Percentiles rank a stretch among this genome's conserved stretches.
Evolutionary conservation across 2,797 vertebrate genomes (phyloP).

Genomic region (Mionectes olivaceus): DNA sequence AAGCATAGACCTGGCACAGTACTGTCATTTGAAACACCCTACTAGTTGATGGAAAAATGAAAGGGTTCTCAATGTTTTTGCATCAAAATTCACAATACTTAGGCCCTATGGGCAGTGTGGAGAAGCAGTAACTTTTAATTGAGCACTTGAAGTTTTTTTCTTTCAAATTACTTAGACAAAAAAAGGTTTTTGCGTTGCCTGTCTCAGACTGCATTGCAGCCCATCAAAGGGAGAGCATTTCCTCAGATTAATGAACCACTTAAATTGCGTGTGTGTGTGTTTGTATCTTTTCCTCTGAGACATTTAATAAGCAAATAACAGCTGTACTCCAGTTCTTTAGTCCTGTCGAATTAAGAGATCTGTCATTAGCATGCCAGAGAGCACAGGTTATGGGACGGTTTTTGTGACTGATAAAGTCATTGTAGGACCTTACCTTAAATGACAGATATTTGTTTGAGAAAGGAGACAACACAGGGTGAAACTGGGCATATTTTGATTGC

Average conservation of each 20-base stretch:
- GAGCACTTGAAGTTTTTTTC: not conserved
- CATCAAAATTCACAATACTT: not conserved
- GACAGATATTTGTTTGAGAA: not conserved
- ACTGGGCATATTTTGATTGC: not conserved
- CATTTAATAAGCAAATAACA: slow-evolving; percentile 21
- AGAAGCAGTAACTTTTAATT: not conserved
- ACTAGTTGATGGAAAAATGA: not conserved
- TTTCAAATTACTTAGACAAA: not conserved
- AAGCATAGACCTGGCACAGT: not conserved
- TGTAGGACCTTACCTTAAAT: not conserved
- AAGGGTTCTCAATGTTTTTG: not conserved
- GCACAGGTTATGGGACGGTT: not conserved
- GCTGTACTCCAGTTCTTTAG: not conserved
- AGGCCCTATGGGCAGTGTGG: not conserved
- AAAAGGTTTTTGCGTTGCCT: not conserved
- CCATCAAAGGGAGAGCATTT: not conserved
- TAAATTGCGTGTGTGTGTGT: not conserved
- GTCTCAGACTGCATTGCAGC: not conserved
- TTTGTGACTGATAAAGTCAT: not conserved
- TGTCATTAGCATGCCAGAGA: not conserved
- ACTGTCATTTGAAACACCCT: slow-evolving; percentile 13
- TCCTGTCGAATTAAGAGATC: not conserved
- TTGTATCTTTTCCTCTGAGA: not conserved
- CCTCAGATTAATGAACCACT: not conserved
- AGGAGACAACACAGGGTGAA: not conserved